phyloP scores from a whole-genome alignment of 1,140 invertebrate species.

The Batillaria attramentaria region DNA sequence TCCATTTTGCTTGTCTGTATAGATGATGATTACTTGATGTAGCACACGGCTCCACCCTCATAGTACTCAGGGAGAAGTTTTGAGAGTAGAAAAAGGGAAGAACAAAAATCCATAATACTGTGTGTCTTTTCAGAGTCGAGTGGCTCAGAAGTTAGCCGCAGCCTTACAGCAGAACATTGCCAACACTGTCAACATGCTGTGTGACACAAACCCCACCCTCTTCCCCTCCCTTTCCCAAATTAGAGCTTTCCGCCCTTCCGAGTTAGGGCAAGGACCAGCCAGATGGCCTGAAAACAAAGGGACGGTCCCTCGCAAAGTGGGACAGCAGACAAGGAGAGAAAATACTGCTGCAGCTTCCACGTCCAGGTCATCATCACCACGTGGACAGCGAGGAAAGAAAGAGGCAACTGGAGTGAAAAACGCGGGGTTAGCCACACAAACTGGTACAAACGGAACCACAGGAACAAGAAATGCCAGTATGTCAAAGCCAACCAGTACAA shows the following conservation, averaged over 20 bases:
- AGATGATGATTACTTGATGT: not conserved
- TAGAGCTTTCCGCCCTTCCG: not conserved
- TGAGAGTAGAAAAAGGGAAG: not conserved
- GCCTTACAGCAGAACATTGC: constrained; percentile 19
- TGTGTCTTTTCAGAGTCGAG: not conserved
- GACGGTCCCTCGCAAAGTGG: not conserved
- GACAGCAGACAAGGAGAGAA: not conserved
- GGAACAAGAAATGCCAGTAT: too few species aligned
- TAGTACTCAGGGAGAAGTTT: not conserved
- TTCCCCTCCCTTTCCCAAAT: constrained; percentile 24
- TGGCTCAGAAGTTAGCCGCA: constrained; percentile 13
- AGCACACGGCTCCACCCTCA: not conserved
- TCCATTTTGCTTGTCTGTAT: not conserved
- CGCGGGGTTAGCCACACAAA: too few species aligned
- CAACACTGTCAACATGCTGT: constrained; percentile 18
- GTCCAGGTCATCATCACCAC: too few species aligned
- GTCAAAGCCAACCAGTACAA: too few species aligned
- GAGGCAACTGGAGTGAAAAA: too few species aligned
- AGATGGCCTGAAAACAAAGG: not conserved
- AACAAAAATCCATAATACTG: not conserved
- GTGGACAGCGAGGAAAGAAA: too few species aligned
- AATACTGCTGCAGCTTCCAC: too few species aligned
- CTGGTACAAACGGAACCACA: too few species aligned
- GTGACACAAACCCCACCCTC: constrained; percentile 22
- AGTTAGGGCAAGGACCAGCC: not conserved